Evolutionary conservation across 2,888 invertebrate species (phyloP).

Genomic region (Drosophila infuscata): DNA sequence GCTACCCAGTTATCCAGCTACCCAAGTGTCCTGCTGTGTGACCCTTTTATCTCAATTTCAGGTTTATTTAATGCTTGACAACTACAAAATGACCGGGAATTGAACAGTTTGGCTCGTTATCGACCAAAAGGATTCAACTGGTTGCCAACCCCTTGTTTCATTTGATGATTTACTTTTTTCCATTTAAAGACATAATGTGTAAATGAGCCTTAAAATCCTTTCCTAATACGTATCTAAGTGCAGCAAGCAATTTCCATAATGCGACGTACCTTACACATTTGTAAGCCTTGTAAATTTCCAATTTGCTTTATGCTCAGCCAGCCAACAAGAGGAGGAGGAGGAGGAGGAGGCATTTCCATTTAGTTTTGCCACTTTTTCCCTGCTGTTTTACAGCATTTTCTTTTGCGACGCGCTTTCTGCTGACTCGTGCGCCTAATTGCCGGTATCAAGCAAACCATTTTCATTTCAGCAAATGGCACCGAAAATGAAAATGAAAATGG

Average conservation of each 20-base stretch:
- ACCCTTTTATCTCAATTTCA: constrained; percentile 52
- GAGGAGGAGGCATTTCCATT: constrained; percentile 28
- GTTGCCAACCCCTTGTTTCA: constrained; percentile 35
- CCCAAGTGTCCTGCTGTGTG: constrained; percentile 15
- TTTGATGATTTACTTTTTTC: not conserved
- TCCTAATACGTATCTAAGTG: constrained; percentile 33
- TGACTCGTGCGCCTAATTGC: constrained; percentile 76
- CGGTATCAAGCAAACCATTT: constrained; percentile 72
- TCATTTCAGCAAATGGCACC: constrained; percentile 64
- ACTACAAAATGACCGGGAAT: constrained; percentile 56
- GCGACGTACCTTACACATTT: constrained; percentile 52
- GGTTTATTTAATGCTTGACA: constrained; percentile 57
- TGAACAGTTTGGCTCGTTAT: constrained; percentile 57
- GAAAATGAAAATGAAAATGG: constrained; percentile 50
- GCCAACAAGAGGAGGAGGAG: not conserved
- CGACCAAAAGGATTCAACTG: constrained; percentile 40
- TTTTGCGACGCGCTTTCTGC: constrained; percentile 45
- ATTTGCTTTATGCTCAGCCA: constrained; percentile 57
- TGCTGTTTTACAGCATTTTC: constrained; percentile 33
- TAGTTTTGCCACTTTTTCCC: constrained; percentile 40
- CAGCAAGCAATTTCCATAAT: constrained; percentile 50
- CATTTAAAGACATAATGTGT: constrained; percentile 12
- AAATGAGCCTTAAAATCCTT: constrained; percentile 56
- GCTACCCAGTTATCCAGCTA: not conserved
- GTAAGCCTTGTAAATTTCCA: constrained; percentile 69